Conservation (phyloP, 92 coral and sea anemone genomes). For the Scolanthus callimorphus region DNA sequence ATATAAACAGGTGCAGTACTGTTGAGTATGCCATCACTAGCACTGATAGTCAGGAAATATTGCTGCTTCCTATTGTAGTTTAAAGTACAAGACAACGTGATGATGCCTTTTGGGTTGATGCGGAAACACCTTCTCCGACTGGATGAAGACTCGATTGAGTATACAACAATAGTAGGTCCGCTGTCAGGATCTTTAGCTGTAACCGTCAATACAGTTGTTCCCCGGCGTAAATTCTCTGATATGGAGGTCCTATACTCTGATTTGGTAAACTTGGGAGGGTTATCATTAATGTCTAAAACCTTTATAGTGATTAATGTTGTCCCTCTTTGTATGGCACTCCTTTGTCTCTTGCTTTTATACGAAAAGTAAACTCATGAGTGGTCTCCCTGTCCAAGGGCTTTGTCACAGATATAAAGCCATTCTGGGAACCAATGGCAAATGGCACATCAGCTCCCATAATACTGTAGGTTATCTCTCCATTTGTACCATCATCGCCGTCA, state of each 20-base stretch:
- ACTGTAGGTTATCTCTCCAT: slow-evolving; percentile 56
- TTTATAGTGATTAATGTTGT: slow-evolving; percentile 67
- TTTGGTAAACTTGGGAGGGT: slow-evolving; percentile 76
- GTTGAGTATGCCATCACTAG: slow-evolving; percentile 71
- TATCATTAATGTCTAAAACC: slow-evolving; percentile 82
- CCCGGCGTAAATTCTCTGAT: slow-evolving; percentile 52
- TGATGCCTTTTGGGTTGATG: slow-evolving; percentile 54
- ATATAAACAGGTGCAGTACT: slow-evolving; percentile 67
- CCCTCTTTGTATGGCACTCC: slow-evolving; percentile 65
- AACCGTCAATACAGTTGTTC: slow-evolving; percentile 58
- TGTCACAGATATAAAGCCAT: slow-evolving; percentile 66
- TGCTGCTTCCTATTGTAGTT: slow-evolving; percentile 58
- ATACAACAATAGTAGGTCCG: slow-evolving; percentile 50
- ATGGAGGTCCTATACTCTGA: slow-evolving; percentile 62
- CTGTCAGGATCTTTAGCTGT: slow-evolving; percentile 80
- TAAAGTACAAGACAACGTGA: slow-evolving; percentile 67
- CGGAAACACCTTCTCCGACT: slow-evolving; percentile 68
- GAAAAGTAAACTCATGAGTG: slow-evolving; percentile 51
- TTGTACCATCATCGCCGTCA: slow-evolving; percentile 68
- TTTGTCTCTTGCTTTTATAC: slow-evolving; percentile 77
- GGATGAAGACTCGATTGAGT: slow-evolving; percentile 48
- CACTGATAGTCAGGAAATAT: slow-evolving; percentile 62
- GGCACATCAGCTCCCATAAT: slow-evolving; percentile 60
- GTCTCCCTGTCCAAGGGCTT: slow-evolving; percentile 71
- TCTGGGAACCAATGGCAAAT: slow-evolving; percentile 49